Percentiles rank a stretch among this genome's conserved stretches.
Conservation (phyloP, 2,113 vertebrate genomes). For the Hystrix brachyura region DNA sequence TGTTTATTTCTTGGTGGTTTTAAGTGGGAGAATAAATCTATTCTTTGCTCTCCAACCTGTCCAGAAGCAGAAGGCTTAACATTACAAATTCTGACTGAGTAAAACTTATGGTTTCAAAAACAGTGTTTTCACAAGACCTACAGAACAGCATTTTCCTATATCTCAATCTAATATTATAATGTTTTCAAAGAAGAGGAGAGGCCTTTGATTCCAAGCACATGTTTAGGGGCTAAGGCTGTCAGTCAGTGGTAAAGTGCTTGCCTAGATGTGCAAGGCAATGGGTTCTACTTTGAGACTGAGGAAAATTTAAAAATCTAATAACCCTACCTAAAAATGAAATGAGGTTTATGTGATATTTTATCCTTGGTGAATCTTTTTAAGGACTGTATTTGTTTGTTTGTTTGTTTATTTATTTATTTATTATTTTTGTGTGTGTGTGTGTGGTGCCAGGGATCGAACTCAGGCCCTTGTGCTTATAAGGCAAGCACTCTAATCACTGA, state of each 20-base stretch:
- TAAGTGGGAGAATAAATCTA: background rate
- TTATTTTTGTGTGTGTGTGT: too few relatives aligned
- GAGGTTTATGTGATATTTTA: background rate
- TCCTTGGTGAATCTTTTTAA: background rate
- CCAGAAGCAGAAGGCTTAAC: background rate
- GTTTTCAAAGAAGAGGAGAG: background rate
- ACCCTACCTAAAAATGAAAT: background rate
- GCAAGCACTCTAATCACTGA: too few relatives aligned
- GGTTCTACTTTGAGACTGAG: background rate
- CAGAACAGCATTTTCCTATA: background rate
- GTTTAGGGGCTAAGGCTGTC: background rate
- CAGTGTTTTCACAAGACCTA: background rate
- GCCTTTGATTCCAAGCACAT: background rate
- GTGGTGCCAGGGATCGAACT: too few relatives aligned
- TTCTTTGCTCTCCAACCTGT: background rate
- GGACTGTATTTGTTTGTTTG: background rate
- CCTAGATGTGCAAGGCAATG: background rate
- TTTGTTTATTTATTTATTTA: too few relatives aligned
- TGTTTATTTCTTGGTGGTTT: conserved; percentile 44
- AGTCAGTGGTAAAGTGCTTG: background rate
- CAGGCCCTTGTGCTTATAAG: too few relatives aligned
- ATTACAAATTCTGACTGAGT: background rate
- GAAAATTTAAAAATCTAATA: background rate
- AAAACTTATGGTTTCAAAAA: conserved; percentile 43
- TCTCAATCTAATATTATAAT: conserved; percentile 13